Conservation (phyloP, 53 echinoderm and acorn worm genomes). For the Echinarachnius parma region DNA sequence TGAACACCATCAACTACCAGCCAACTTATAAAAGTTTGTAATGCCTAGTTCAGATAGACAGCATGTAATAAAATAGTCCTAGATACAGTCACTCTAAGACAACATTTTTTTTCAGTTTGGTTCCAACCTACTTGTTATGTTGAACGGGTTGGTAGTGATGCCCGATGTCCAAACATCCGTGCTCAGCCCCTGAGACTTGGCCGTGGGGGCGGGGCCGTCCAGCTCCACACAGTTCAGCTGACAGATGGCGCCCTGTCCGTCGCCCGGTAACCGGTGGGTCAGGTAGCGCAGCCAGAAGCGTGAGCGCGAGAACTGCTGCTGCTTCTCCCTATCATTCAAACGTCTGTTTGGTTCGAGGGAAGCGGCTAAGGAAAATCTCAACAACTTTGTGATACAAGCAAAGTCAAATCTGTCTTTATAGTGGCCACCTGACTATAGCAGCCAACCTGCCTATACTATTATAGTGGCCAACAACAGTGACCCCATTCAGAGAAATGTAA, state of each 20-base stretch:
- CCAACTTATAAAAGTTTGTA: too few species aligned
- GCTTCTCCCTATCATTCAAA: slow-evolving; percentile 19
- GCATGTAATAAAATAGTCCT: too few species aligned
- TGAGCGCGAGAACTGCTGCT: slow-evolving; percentile 11
- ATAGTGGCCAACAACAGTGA: too few species aligned
- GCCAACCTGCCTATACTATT: too few species aligned
- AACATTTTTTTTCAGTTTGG: background rate
- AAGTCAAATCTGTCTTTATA: too few species aligned
- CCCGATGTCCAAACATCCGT: slow-evolving; percentile 16
- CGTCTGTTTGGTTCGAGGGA: slow-evolving; percentile 1
- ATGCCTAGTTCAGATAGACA: too few species aligned
- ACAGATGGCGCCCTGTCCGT: slow-evolving; percentile 35
- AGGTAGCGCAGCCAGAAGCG: slow-evolving; percentile 27
- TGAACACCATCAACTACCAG: too few species aligned
- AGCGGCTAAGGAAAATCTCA: background rate
- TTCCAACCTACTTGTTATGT: slow-evolving; percentile 8
- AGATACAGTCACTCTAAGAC: too few species aligned
- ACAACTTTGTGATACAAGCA: too few species aligned
- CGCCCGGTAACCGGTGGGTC: slow-evolving; percentile 31
- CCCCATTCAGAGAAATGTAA: too few species aligned
- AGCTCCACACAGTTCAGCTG: slow-evolving; percentile 34
- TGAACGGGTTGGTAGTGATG: background rate
- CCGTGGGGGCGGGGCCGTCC: slow-evolving; percentile 21
- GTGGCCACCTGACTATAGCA: too few species aligned
- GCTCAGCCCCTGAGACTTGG: slow-evolving; percentile 1